A percentile compares a stretch with the other conserved stretches of the same genome.
Conservation (phyloP, 2,113 vertebrate genomes). For the Procavia capensis region DNA sequence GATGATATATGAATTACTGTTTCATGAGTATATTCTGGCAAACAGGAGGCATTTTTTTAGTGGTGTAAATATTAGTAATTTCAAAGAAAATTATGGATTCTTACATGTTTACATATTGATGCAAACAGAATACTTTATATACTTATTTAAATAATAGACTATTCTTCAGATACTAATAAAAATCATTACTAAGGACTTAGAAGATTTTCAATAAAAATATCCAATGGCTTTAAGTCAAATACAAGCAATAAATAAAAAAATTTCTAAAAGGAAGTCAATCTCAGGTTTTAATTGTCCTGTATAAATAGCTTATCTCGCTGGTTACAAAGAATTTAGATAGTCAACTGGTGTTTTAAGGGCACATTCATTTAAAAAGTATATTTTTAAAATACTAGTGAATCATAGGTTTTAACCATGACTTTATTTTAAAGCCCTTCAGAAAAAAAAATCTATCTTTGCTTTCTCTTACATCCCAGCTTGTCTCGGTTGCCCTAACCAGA, state of each 20-base stretch:
- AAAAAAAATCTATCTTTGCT: neutral
- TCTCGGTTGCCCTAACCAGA: neutral
- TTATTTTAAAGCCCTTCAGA: conserved; percentile 32
- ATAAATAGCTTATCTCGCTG: neutral
- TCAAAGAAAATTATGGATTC: conserved; percentile 55
- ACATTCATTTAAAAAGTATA: neutral
- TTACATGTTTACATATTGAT: neutral
- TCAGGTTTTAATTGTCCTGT: conserved; percentile 22
- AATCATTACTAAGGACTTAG: conserved; percentile 35
- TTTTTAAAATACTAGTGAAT: conserved; percentile 23
- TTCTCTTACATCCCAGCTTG: neutral
- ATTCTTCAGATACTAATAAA: conserved; percentile 39
- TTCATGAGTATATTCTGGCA: neutral
- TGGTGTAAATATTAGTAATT: neutral
- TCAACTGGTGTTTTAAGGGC: conserved; percentile 6
- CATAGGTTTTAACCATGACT: neutral
- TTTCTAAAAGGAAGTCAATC: conserved; percentile 36
- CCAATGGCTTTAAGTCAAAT: conserved; percentile 36
- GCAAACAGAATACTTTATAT: conserved; percentile 16
- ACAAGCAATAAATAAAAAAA: conserved; percentile 50
- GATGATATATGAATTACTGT: neutral
- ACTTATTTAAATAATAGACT: conserved; percentile 53
- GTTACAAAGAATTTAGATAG: conserved; percentile 47
- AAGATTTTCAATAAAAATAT: conserved; percentile 60
- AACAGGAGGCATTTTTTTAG: neutral